Evolutionary conservation across 2,888 invertebrate species (phyloP).

Genomic region (Dorcus hopei): DNA sequence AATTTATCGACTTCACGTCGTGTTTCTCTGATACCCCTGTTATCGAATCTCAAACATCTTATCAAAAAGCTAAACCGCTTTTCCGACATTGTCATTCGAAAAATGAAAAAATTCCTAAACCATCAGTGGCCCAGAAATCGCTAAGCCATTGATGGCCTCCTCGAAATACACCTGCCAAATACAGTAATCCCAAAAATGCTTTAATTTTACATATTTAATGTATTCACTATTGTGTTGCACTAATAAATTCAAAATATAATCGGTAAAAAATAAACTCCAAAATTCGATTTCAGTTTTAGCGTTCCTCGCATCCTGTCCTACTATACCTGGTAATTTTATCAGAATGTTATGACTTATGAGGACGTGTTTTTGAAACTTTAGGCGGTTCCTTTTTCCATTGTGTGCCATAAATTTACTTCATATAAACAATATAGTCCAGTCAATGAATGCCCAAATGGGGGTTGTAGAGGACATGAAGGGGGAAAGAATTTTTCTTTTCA

Average conservation of each 20-base stretch:
- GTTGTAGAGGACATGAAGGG: too few species aligned
- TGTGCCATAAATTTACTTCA: conserved; percentile 1
- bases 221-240: conserved; percentile 28
- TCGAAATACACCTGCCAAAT: conserved; percentile 28
- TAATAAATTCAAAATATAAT: conserved; percentile 7
- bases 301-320: conserved; percentile 11
- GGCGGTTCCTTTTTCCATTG: conserved; percentile 11
- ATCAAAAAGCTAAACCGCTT: conserved; percentile 17
- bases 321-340: conserved; percentile 13
- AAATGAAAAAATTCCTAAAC: conserved; percentile 26
- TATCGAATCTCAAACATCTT: conserved; percentile 29
- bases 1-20: conserved; percentile 26
- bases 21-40: conserved; percentile 16
- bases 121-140: conserved; percentile 27
- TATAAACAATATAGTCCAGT: not conserved
- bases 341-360: conserved; percentile 18
- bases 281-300: conserved; percentile 12
- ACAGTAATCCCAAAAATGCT: conserved; percentile 13
- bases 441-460: too few species aligned
- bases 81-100: conserved; percentile 9
- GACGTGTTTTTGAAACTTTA: conserved; percentile 7
- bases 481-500: too few species aligned
- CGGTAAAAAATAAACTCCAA: conserved; percentile 9
- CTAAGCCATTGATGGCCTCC: conserved; percentile 20
- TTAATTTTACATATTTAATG: conserved; percentile 24